Base-by-base conservation (phyloP, 2,888 invertebrate genomes). In the Apeira syringaria region DNA sequence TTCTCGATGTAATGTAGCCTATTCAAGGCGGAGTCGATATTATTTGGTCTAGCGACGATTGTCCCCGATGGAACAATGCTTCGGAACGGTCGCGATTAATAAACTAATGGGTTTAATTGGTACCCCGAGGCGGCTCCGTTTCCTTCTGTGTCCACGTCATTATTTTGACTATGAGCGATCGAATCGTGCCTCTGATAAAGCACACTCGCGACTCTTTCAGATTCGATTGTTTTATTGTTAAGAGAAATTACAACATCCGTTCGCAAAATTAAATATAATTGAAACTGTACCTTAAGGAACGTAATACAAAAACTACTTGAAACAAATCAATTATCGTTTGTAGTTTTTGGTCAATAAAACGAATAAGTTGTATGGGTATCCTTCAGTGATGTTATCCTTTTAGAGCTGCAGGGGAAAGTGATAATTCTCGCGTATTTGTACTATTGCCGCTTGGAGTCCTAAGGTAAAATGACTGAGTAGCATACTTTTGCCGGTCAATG, bases 11-110 rank as follows among this genome's bases (percentile, higher is more conserved):
- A 64, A 62, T 56, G 61, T 69, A 67, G 68, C 52, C 64, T 65
- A 68, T 74, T 75, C 64, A 65, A 58, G 80, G 66, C 56, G 59
- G 80, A 80, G 66, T 65, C 68, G 68, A 43, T 56, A 66, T 77
- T 88, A 88, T 87, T 87, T 88, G 81, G 87, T 88, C 87, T 88
- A 87, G 81, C 76, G 57, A 64, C 80, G 79, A 83, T 82, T 84
- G 86, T 85, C 82, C 78, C 36, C 63, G 46, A 53, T 56, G 61
- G 83, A 88, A 87, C 87, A 88, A 87, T 88, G 87, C 78, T 67
- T 50, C 55, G 61, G 61, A 64, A 59, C 61, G 69, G 54, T 68
- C 47, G 67, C 72, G 77, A 87, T 87, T 87, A 84, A 84, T 85
- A 80, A 80, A 82, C 80, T 81, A 84, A 85, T 85, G 81, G 68